Evolutionary conservation across 2,888 invertebrate genomes (phyloP), one percentile per base, ranked within the genome.

Genomic region (Phaonia tiefii): DNA sequence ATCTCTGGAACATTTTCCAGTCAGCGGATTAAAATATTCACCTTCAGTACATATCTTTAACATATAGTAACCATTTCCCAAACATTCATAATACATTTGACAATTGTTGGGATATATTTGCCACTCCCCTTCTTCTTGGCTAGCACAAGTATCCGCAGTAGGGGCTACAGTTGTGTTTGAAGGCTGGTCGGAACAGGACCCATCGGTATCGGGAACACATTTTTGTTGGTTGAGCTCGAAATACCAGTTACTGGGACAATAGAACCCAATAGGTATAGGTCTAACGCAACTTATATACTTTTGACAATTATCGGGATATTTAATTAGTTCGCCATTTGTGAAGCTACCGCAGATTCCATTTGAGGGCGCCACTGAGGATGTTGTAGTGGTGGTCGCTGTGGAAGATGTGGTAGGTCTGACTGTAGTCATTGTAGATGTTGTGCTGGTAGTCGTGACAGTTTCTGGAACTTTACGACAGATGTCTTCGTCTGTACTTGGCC

Each of bases 201-300:
- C 84, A 26, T 83, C 82, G 67, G 75, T 77, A 20, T 58, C 44
- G 39, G 4, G 82, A 83, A 66, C 87, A 87, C 44, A 72, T 60
- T 84, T 72, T 51, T 85, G 84, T 26, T 51, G 56, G 56, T 56
- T 60, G 0, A 72, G 78, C 70, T 83, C 86, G 49, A 88, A 88
- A 80, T 84, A 86, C 49, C 80, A 86, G 5, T 83, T 80, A 2
- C 83, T 75, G 13, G 75, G 73, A 67, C 88, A 88, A 70, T 85
- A 82, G 78, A 88, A 88, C 1, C 83, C 88, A n/a, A 88, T 80
- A 25, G 89, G 88, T 26, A 86, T 87, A 8, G 89, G 88, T 0
- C 81, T 65, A 2, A 85, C 85, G 60, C 88, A 88, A n/a, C 85
- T 85, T 26, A 88, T 86, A 10, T 88, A 88, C 71, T 88, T 88